Percentiles rank a stretch among this genome's conserved stretches.
These are phyloP conservation scores for Thaumetopoea pityocampa DNA, from an alignment of 1,140 invertebrate genomes.

Conservation along the genomic window DNA sequence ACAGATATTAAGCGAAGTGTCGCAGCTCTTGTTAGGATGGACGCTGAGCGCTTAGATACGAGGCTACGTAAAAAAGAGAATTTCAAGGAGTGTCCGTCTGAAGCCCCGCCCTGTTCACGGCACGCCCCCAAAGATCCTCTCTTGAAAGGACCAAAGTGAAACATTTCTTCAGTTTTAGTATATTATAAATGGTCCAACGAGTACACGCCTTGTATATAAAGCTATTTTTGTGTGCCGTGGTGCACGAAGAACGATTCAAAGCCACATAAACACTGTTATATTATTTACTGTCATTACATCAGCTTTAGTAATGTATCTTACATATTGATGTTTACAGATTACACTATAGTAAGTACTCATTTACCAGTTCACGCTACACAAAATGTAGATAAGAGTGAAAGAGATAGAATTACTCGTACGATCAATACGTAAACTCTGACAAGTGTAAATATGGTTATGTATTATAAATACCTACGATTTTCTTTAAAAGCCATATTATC, in stretches of 20 bases:
- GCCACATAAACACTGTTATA: not conserved
- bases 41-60: conserved; percentile 61
- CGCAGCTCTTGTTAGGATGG: conserved; percentile 47
- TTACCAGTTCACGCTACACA: no score
- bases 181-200: conserved; percentile 27
- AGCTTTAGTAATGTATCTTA: no score
- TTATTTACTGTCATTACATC: no score
- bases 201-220: conserved; percentile 3
- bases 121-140: conserved; percentile 60
- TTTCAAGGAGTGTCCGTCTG: conserved; percentile 64
- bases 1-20: conserved; percentile 25
- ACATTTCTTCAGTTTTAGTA: conserved; percentile 55
- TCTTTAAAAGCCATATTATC: no score
- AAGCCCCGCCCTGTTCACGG: conserved; percentile 49
- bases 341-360: no score
- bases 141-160: conserved; percentile 44
- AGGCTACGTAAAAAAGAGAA: conserved; percentile 65
- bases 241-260: not conserved
- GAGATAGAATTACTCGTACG: no score
- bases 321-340: no score
- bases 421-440: no score
- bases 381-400: no score
- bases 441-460: no score
- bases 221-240: not conserved
- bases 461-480: no score